Evolutionary conservation across 2,797 vertebrate species (phyloP).

Genomic region (Pteronotus mesoamericanus): DNA sequence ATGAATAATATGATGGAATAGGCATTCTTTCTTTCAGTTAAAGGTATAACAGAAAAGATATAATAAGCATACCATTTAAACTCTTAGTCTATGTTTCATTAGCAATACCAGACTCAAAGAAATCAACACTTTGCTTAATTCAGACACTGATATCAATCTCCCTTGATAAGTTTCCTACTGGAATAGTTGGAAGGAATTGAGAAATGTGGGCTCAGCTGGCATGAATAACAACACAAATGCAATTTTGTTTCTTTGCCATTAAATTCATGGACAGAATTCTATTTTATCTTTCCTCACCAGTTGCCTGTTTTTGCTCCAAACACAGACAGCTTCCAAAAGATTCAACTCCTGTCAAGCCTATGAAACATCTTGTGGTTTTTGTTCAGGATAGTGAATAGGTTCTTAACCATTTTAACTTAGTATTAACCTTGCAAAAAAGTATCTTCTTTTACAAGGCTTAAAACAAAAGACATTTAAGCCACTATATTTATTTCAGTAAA

Average conservation of each 20-base stretch:
- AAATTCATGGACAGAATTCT: constrained; percentile 37
- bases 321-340: constrained; percentile 22
- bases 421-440: not conserved
- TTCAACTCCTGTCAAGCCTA: not conserved
- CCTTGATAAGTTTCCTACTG: not conserved
- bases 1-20: not conserved
- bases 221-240: not conserved
- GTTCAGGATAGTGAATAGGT: not conserved
- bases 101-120: not conserved
- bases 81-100: not conserved
- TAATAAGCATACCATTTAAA: not conserved
- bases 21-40: not conserved
- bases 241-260: constrained; percentile 28
- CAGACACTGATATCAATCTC: not conserved
- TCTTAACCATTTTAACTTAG: constrained; percentile 18
- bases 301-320: constrained; percentile 31
- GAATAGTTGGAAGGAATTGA: constrained; percentile 12
- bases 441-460: not conserved
- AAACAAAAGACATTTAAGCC: not conserved
- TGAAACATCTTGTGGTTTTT: not conserved
- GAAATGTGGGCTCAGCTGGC: constrained; percentile 25
- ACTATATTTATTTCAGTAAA: not conserved
- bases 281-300: constrained; percentile 19
- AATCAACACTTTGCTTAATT: constrained; percentile 17
- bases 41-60: not conserved